A percentile compares a stretch with the other conserved stretches of the same genome.
These are phyloP conservation scores for Lasioglossum albipes DNA, from an alignment of 1,140 invertebrate species.

Conservation along the genomic window DNA sequence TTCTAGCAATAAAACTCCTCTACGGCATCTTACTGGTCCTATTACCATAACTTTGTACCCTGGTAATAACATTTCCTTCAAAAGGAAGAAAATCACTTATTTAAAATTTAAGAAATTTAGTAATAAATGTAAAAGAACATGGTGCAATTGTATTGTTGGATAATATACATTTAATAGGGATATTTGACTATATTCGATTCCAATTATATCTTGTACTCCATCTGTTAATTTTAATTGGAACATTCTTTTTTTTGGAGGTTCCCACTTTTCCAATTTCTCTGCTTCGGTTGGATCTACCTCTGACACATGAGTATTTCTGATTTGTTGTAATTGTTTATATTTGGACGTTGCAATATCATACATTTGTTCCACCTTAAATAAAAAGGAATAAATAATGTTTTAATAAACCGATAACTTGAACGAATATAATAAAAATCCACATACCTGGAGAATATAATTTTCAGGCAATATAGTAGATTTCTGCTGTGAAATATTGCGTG, in stretches of 20 bases:
- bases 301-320: constrained; percentile 81
- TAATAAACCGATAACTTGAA: not conserved
- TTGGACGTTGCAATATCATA: constrained; percentile 83
- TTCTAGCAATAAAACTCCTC: constrained; percentile 86
- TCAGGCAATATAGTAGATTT: constrained; percentile 78
- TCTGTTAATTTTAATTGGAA: constrained; percentile 88
- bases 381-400: constrained; percentile 33
- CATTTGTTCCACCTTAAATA: constrained; percentile 79
- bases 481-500: constrained; percentile 76
- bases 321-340: constrained; percentile 83
- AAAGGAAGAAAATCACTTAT: not conserved
- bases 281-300: constrained; percentile 80
- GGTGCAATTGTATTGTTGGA: not conserved
- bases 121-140: no score
- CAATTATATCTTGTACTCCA: constrained; percentile 85
- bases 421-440: not conserved
- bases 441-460: constrained; percentile 83
- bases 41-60: constrained; percentile 80
- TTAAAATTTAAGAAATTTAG: no score
- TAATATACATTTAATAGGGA: constrained; percentile 78
- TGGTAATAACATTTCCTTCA: constrained; percentile 71
- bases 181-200: constrained; percentile 85
- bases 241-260: constrained; percentile 82
- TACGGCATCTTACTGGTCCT: constrained; percentile 86
- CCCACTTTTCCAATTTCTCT: constrained; percentile 75